Base-by-base conservation (phyloP, 2,113 vertebrate genomes). In the Trachemys scripta region DNA sequence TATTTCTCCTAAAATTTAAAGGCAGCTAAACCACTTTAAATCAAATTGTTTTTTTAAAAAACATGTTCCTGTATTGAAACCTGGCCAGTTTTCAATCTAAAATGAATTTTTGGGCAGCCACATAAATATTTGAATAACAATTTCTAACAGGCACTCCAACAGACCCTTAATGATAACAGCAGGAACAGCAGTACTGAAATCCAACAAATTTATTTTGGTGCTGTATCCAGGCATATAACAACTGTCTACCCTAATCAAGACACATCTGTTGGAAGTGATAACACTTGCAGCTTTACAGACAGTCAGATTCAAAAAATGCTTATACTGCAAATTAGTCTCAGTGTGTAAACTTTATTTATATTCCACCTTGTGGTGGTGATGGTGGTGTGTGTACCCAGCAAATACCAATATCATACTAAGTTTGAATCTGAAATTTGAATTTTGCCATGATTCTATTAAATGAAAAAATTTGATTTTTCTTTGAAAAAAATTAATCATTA, bases 391-490 rank as follows among this genome's bases (percentile, higher is more conserved):
- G 53, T 85, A 75, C 62, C 81, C 79, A 90, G 38, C 5, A 91
- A 16, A 2, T 25, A 89, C 13, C 7, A 3, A 24, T 87, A 25
- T 82, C 65, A 20, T 65, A 80, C 27, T 89, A 90, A 69, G 53
- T 80, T 93, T 80, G 9, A 22, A 24, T 6, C 51, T 24, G 62
- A 31, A 92, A 81, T 80, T 76, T 56, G 91, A 80, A 94, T 96
- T 84, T 69, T 93, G 45, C 88, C 69, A 80, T 85, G 80, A 53
- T 91, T 94, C 59, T 47, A 59, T 31, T 25, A 90, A 95, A 94
- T 0, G 1, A 5, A 57, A 69, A 51, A 0, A 0, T 6, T 75
- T 88, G 3, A 0, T 53, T 95, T 93, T 93, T 80, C 65, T 85
- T 82, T 83, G 93, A 95, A 96, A 59, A 6, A 82, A 88, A 88